A percentile compares a stretch with the other conserved stretches of the same genome.
phyloP scores from a whole-genome alignment of 2,888 invertebrate genomes.

The Epiperipatus broadwayi region DNA sequence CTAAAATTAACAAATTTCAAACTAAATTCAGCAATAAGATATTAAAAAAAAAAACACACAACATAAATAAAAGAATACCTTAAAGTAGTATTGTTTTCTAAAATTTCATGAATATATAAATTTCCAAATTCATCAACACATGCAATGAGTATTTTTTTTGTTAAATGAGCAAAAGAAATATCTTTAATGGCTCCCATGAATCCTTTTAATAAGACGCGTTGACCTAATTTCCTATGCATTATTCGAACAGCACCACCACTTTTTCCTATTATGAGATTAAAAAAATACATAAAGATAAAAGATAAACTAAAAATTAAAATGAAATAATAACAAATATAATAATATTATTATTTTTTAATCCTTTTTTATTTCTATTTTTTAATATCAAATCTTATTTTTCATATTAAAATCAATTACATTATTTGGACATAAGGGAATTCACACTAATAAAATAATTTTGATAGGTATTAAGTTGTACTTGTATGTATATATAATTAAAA shows the following conservation, averaged over 20 bases:
- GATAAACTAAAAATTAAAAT: neutral
- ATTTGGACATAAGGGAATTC: too few relatives aligned
- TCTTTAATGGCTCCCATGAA: conserved; percentile 75
- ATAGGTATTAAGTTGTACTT: too few relatives aligned
- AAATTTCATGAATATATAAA: conserved; percentile 42
- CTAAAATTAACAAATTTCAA: conserved; percentile 4
- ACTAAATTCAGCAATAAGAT: neutral
- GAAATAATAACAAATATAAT: neutral
- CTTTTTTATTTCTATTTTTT: too few relatives aligned
- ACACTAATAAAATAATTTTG: too few relatives aligned
- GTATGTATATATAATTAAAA: too few relatives aligned
- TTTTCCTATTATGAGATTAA: too few relatives aligned
- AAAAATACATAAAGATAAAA: conserved; percentile 18
- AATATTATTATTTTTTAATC: conserved; percentile 5
- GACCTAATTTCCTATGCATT: conserved; percentile 51
- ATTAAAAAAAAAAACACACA: too few relatives aligned
- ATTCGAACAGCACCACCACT: conserved; percentile 50
- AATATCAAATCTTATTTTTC: too few relatives aligned
- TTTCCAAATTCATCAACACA: conserved; percentile 69
- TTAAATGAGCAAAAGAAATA: conserved; percentile 67
- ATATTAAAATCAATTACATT: too few relatives aligned
- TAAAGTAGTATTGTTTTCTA: conserved; percentile 22
- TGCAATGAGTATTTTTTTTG: conserved; percentile 54
- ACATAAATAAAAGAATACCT: conserved; percentile 28
- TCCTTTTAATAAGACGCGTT: conserved; percentile 61